These are phyloP conservation scores for Grantiella picta DNA, from an alignment of 2,113 vertebrate genomes.

Conservation along the genomic window DNA sequence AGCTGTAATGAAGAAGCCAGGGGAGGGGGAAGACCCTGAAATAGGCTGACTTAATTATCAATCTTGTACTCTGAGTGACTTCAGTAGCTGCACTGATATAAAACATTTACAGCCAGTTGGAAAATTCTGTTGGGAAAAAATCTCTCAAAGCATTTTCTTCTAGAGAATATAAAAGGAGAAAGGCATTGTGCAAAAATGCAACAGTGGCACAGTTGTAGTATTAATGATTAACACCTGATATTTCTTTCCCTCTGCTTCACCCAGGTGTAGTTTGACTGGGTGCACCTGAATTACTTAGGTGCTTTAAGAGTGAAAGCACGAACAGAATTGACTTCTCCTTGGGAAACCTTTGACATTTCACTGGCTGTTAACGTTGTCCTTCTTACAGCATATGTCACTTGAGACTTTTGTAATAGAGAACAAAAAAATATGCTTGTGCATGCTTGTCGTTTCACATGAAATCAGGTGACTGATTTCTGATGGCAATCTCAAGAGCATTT, in stretches of 20 bases:
- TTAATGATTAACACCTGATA: neutral
- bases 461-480: neutral
- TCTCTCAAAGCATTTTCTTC: neutral
- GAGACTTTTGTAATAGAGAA: neutral
- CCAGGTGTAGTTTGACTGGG: neutral
- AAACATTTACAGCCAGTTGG: neutral
- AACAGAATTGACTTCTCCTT: neutral
- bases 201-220: neutral
- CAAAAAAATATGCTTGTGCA: neutral
- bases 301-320: neutral
- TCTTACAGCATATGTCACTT: conserved; percentile 25
- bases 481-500: neutral
- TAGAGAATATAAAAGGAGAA: neutral
- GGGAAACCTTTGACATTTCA: conserved; percentile 28
- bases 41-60: neutral
- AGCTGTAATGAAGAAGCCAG: neutral
- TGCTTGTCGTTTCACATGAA: conserved; percentile 24
- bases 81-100: neutral
- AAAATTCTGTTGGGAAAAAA: neutral
- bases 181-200: neutral
- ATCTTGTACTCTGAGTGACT: neutral
- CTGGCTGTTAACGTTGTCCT: neutral
- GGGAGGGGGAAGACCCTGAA: neutral
- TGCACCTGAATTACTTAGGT: neutral
- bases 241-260: neutral